Base-by-base conservation (phyloP, 2,888 invertebrate species). In the Dryomyza anilis region DNA sequence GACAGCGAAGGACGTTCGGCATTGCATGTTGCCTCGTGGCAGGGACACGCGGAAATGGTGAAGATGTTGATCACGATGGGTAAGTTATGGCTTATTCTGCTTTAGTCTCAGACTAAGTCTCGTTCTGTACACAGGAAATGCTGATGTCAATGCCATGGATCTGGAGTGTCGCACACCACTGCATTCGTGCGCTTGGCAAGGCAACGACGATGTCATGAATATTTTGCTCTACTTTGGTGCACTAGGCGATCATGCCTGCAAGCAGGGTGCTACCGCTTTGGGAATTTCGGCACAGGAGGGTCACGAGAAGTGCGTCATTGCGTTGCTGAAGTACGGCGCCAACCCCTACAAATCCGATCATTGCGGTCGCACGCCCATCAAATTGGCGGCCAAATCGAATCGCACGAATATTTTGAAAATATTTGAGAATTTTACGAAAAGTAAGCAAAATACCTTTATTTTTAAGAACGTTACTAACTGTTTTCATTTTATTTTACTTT, bases 281-380 rank as follows among this genome's bases (percentile, higher is more conserved):
- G 93, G 96, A 74, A 96, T 98, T 65, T 96, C 97, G 0, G 94
- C 97, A 0, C 97, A 97, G 82, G 97, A 97, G 81, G 97, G 97
- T 0, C 96, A 96, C 78, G 94, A 95, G 73, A 91, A 92, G 68
- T 96, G 96, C 76, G 97, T 97, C 0, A 86, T 93, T 64, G 92
- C 90, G 77, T 83, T 95, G 29, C 82, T 92, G 45, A 91, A 92
- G 74, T 93, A 93, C 72, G 94, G 94, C 16, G 94, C 94, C 0
- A 92, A 94, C 82, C 94, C 94, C 0, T 86, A 89, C 74, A 94
- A 94, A 75, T 93, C 93, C 0, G 94, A 94, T 76, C 91, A 93
- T 66, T 94, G 93, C 76, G 94, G 94, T 72, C 87, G 94, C 21
- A 94, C 94, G 46, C 94, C 94, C 0, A 88, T 93, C 14, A 90